phyloP scores from a whole-genome alignment of 2,113 vertebrate species.

The Genyomyrus donnyi region DNA sequence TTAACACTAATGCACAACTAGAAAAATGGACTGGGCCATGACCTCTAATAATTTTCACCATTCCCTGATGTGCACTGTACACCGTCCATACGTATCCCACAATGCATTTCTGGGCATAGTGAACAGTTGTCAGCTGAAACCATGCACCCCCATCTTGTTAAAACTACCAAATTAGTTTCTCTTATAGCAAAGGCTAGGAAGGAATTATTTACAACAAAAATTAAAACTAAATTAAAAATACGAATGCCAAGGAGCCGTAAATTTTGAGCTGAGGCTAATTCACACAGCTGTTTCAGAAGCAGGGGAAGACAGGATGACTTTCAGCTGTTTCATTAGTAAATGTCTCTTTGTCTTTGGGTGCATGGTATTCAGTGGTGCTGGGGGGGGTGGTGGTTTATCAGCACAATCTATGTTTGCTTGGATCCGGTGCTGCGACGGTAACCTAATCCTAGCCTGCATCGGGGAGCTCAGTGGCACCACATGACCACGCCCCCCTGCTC shows the following conservation, averaged over 20 bases:
- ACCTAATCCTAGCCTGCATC: constrained; percentile 8
- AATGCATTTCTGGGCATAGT: neutral
- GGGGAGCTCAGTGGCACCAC: neutral
- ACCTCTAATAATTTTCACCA: neutral
- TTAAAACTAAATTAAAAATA: neutral
- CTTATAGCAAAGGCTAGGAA: neutral
- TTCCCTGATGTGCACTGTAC: neutral
- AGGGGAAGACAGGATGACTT: neutral
- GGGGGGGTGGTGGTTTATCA: neutral
- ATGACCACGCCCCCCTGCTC: neutral
- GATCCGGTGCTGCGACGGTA: neutral
- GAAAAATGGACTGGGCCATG: neutral
- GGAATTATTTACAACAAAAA: neutral
- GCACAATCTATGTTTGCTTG: constrained; percentile 10
- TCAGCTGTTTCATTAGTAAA: constrained; percentile 9
- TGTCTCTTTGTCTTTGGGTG: neutral
- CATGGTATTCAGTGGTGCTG: neutral
- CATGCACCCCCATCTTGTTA: neutral
- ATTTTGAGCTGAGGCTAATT: neutral
- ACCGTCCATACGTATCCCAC: neutral
- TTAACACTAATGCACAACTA: neutral
- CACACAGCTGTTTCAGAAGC: neutral
- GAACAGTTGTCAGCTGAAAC: neutral
- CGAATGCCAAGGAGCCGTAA: neutral
- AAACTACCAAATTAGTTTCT: neutral